A percentile compares a stretch with the other conserved stretches of the same genome.
These are phyloP conservation scores for Oplegnathus fasciatus DNA, from an alignment of 2,113 vertebrate species.

Conservation along the genomic window DNA sequence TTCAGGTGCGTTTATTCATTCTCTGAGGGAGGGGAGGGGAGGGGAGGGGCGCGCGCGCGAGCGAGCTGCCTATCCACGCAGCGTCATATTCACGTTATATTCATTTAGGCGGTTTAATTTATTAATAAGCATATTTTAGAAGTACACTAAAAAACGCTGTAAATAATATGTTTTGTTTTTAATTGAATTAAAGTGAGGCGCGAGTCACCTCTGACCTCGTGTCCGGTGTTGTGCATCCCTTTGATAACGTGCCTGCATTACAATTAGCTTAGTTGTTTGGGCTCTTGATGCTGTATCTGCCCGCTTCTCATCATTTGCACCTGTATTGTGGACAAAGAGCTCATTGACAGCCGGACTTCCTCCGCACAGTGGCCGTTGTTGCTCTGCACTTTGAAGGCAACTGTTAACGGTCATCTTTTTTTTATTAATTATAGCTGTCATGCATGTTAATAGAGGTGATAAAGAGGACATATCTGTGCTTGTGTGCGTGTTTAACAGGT, in stretches of 20 bases:
- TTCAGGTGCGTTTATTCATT: neutral
- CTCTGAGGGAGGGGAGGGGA: no score
- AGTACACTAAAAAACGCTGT: neutral
- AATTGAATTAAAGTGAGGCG: neutral
- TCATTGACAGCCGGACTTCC: conserved; percentile 12
- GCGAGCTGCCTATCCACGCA: neutral
- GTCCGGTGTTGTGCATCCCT: neutral
- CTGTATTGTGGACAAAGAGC: conserved; percentile 32
- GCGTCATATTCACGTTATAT: neutral
- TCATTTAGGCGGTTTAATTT: neutral
- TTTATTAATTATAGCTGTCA: neutral
- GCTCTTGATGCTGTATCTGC: neutral
- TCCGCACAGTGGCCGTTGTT: neutral
- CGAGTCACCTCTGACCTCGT: neutral
- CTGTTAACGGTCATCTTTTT: neutral
- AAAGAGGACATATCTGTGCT: rapidly evolving
- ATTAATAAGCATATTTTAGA: rapidly evolving
- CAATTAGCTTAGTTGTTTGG: neutral
- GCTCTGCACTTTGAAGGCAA: conserved; percentile 17
- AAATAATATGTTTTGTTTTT: no score
- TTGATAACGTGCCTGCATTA: neutral
- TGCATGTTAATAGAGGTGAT: neutral
- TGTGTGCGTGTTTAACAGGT: neutral
- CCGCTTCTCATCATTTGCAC: conserved; percentile 24
- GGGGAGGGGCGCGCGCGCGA: neutral